Evolutionary conservation across 2,797 vertebrate species (phyloP), one percentile per base, ranked within the genome.

Genomic region (Lutjanus campechanus): DNA sequence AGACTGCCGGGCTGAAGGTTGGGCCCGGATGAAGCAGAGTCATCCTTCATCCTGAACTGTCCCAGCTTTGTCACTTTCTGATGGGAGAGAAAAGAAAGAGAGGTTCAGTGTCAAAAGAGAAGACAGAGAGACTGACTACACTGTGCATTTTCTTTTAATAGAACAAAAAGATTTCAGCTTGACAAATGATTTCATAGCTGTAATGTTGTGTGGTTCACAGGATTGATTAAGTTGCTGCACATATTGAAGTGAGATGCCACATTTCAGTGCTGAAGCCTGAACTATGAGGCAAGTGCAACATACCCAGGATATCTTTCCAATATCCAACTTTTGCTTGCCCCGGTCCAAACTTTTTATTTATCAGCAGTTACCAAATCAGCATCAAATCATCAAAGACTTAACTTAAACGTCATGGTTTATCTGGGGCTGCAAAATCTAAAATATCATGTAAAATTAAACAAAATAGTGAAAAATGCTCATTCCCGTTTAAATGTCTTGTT

Each of bases 61-160:
- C 97, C 97, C 22, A 98, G 92, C 86, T 97, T 98, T 43, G 97
- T 98, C 83, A 96, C 79, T 87, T 97, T 98, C 97, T 97, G 90
- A 63, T 43, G 68, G 8, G 15, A 77, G 40, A 77, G 40, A 64
- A 20, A 25, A 64, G 44, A 63, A 55, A 29, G 29, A 67, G 4
- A 51, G 20, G 25, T 62, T 75, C 36, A 50, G 46, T 8, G 11
- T 0, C 25, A 55, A 49, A 58, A 22, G 12, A 72, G 17, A 77
- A 73, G 19, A 68, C 17, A 15, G 25, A 71, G 16, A 10, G 11
- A 19, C n/a, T 5, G 29, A 36, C 29, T 36, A 36, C 29, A 36
- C 25, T 25, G 59, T 25, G 13, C 11, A 29, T 20, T 61, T 47
- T 46, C 40, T 64, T 51, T 69, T 70, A 41, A 56, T 64, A 29